Evolutionary conservation across 2,797 vertebrate species (phyloP).

Genomic region (Schizopygopsis malacanthus): DNA sequence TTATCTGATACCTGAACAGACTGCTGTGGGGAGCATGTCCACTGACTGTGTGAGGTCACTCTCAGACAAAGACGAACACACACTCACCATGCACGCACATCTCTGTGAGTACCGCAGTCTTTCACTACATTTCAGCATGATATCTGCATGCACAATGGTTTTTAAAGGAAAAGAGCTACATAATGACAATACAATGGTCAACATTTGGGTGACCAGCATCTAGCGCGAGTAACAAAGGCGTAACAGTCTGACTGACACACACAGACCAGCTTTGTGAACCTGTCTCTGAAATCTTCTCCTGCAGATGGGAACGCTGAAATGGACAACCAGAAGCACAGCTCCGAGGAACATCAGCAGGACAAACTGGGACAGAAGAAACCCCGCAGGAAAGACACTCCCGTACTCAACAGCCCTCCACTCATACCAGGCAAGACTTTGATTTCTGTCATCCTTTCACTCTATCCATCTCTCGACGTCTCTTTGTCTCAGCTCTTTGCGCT

Average conservation of each 20-base stretch:
- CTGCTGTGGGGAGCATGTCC: conserved; percentile 74
- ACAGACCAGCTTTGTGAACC: conserved; percentile 14
- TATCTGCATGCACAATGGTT: neutral
- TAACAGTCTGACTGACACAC: neutral
- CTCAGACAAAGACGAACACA: conserved; percentile 79
- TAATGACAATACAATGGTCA: neutral
- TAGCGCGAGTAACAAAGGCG: neutral
- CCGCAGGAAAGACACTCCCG: conserved; percentile 88
- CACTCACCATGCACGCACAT: conserved; percentile 74
- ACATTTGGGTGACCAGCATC: neutral
- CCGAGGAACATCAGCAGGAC: conserved; percentile 66
- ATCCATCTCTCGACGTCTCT: neutral
- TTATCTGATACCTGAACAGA: conserved; percentile 63
- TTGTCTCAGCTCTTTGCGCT: conserved; percentile 32
- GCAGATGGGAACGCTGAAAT: conserved; percentile 54
- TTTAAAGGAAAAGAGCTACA: neutral
- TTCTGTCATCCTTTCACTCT: neutral
- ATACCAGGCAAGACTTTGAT: conserved; percentile 78
- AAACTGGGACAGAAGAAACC: conserved; percentile 87
- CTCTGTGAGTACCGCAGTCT: conserved; percentile 65
- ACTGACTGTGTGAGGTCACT: conserved; percentile 79
- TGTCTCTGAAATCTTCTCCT: neutral
- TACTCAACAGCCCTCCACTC: conserved; percentile 80
- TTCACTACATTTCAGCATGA: neutral
- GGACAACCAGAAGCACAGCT: conserved; percentile 57